phyloP scores from a whole-genome alignment of 1,140 invertebrate species.

The Magallana gigas region DNA sequence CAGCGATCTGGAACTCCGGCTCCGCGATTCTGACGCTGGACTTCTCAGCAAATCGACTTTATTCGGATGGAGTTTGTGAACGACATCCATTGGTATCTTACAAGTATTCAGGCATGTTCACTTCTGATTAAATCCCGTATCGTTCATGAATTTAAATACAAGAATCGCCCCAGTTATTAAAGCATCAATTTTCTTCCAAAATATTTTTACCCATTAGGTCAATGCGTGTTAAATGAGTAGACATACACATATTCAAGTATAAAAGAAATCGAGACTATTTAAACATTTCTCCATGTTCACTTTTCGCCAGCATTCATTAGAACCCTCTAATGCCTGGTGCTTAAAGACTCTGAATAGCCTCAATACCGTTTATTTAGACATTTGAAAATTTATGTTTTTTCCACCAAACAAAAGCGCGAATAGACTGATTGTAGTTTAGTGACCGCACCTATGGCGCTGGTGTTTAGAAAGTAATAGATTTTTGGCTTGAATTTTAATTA shows the following conservation, averaged over 20 bases:
- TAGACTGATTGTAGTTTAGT: background rate
- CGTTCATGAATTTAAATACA: background rate
- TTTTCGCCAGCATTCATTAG: conserved; percentile 2
- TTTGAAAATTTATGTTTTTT: conserved; percentile 19
- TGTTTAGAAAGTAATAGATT: background rate
- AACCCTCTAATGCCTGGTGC: background rate
- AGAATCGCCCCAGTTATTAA: background rate
- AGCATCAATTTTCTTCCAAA: conserved; percentile 15
- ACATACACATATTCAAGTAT: conserved; percentile 8
- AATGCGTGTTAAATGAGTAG: conserved; percentile 23
- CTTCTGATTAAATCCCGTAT: background rate
- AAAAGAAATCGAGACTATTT: background rate
- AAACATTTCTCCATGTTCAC: conserved; percentile 16
- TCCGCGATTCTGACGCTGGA: background rate
- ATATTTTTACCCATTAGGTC: conserved; percentile 11
- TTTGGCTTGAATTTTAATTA: background rate
- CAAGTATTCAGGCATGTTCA: background rate
- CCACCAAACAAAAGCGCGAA: background rate
- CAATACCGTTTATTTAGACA: conserved; percentile 5
- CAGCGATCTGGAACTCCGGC: background rate
- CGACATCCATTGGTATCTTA: background rate
- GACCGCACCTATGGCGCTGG: background rate
- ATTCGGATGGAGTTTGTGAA: background rate
- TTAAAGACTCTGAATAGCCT: background rate
- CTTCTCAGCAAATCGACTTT: background rate